These are phyloP conservation scores for Lydus trimaculatus DNA, from an alignment of 2,888 invertebrate species.

Conservation along the genomic window DNA sequence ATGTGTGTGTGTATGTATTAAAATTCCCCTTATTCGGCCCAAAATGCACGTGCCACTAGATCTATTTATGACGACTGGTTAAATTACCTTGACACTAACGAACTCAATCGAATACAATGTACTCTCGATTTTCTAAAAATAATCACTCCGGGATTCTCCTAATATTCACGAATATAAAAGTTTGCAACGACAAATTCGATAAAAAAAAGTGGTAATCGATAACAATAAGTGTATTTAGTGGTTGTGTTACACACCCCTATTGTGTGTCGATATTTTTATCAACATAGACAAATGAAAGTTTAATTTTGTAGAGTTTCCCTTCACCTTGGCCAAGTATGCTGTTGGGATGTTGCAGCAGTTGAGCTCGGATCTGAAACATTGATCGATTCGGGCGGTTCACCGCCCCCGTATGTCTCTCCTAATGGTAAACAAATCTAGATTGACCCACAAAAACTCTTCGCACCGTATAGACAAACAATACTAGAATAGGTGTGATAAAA, in stretches of 20 bases:
- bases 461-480: not conserved
- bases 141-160: slow-evolving; percentile 23
- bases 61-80: slow-evolving; percentile 60
- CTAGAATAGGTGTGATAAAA: too few species aligned
- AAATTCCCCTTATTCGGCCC: slow-evolving; percentile 49
- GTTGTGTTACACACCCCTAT: too few species aligned
- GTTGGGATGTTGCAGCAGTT: not conserved
- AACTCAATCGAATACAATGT: slow-evolving; percentile 46
- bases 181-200: not conserved
- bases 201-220: slow-evolving; percentile 13
- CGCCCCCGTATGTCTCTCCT: slow-evolving; percentile 20
- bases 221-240: too few species aligned
- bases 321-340: not conserved
- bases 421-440: slow-evolving; percentile 21
- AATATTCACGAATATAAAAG: slow-evolving; percentile 42
- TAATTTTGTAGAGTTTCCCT: not conserved
- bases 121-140: slow-evolving; percentile 32
- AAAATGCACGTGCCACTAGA: slow-evolving; percentile 54
- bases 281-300: not conserved
- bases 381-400: slow-evolving; percentile 26
- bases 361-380: slow-evolving; percentile 21
- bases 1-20: not conserved
- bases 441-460: not conserved
- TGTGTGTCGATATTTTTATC: not conserved
- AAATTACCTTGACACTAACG: slow-evolving; percentile 61